Evolutionary conservation across 2,797 vertebrate species (phyloP).

Genomic region (Sebastes elongatus): DNA sequence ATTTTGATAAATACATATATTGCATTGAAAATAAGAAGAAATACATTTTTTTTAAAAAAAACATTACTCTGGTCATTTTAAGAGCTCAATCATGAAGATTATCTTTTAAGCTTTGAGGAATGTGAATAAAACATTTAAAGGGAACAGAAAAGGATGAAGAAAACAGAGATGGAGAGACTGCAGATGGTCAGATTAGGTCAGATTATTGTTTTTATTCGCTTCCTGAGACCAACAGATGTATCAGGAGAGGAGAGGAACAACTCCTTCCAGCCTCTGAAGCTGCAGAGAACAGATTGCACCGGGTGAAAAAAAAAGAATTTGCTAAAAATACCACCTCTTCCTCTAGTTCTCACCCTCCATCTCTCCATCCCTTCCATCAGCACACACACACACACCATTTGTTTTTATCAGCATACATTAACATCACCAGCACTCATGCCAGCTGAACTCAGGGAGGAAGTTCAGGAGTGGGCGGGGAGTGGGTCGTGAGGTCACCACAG

Average conservation of each 20-base stretch:
- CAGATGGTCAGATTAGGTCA: slow-evolving; percentile 70
- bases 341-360: slow-evolving; percentile 69
- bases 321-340: slow-evolving; percentile 82
- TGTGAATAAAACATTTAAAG: background rate
- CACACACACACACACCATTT: slow-evolving; percentile 25
- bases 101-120: background rate
- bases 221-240: slow-evolving; percentile 56
- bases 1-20: background rate
- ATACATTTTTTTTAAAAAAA: no score
- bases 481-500: slow-evolving; percentile 59
- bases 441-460: slow-evolving; percentile 73
- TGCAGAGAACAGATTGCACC: slow-evolving; percentile 72
- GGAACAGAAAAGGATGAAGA: background rate
- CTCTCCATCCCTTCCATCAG: slow-evolving; percentile 51
- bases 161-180: slow-evolving; percentile 1
- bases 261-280: slow-evolving; percentile 46
- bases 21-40: background rate
- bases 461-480: slow-evolving; percentile 70
- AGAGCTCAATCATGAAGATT: background rate
- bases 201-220: slow-evolving; percentile 57
- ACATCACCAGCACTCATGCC: slow-evolving; percentile 55
- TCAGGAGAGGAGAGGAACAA: slow-evolving; percentile 34
- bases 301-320: slow-evolving; percentile 32
- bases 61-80: background rate
- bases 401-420: slow-evolving; percentile 76